Base-by-base conservation (phyloP, 2,797 vertebrate genomes). In the Salarias fasciatus region DNA sequence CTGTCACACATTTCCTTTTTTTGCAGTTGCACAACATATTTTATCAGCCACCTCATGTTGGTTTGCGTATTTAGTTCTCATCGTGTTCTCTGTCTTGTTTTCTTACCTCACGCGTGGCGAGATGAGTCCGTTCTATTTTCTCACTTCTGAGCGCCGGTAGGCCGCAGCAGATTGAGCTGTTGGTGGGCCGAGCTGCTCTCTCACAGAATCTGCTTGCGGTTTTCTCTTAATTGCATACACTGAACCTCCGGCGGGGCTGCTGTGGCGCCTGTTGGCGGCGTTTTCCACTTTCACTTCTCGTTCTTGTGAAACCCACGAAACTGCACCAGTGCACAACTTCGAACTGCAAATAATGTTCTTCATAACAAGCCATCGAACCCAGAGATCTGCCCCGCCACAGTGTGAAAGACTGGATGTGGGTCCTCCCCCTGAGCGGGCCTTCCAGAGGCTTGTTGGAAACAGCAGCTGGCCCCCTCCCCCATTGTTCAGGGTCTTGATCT, bases 401-500 rank as follows among this genome's bases (percentile, higher is more conserved):
- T 31, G 28, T 6, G 33, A 8, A 31, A 47, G 3, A 11, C 30
- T 40, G 7, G 11, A n/a, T 28, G 18, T 30, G 18, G 1, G 1
- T 18, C 15, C 6, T 42, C 52, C 12, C 31, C 4, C 9, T 43
- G 6, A 18, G 1, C 53, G 36, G 51, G 40, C 67, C 68, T 45
- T 11, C n/a, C n/a, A 44, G 43, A 29, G 47, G 7, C 31, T 1
- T 9, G 11, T 5, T 45, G 52, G 43, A 46, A 58, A 49, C 45
- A 59, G 24, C 38, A 8, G 49, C 14, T 41, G 14, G 28, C 69
- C 42, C n/a, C 63, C 60, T 57, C 53, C 40, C 51, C 45, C 35
- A 66, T 80, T 77, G 73, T 84, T 66, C 14, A 5, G 28, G 30
- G 1, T 14, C 30, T 49, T 14, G 4, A 71, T 74, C 71, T 75